Evolutionary conservation across 2,888 invertebrate species (phyloP).

Genomic region (Anarsia innoxiella): DNA sequence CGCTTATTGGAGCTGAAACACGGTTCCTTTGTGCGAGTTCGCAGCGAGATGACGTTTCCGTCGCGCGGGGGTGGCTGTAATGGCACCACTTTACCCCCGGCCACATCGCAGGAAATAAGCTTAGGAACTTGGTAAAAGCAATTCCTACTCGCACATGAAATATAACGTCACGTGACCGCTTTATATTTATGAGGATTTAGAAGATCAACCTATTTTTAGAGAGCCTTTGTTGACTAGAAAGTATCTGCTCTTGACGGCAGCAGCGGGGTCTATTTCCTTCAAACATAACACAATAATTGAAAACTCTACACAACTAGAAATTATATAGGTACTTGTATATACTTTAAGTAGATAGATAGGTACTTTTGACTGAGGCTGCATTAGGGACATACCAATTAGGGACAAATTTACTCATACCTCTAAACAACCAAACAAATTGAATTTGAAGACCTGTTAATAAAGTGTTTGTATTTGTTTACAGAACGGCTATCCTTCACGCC

Average conservation of each 20-base stretch:
- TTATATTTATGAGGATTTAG: constrained; percentile 70
- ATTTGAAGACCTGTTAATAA: too few species aligned
- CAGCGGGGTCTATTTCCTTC: too few species aligned
- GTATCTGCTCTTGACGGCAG: too few species aligned
- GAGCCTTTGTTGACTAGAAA: constrained; percentile 27
- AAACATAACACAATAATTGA: too few species aligned
- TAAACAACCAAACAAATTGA: too few species aligned
- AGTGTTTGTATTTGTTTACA: constrained; percentile 75
- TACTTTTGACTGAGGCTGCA: too few species aligned
- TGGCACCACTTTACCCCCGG: constrained; percentile 70
- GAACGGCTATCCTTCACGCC: constrained; percentile 97
- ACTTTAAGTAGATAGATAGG: too few species aligned
- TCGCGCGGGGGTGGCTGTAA: constrained; percentile 40
- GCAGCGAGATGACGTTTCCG: constrained; percentile 34
- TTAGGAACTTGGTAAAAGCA: constrained; percentile 73
- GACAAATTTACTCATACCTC: too few species aligned
- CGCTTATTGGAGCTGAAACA: constrained; percentile 55
- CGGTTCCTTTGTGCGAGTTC: constrained; percentile 56
- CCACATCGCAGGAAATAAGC: constrained; percentile 71
- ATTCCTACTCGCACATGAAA: constrained; percentile 68
- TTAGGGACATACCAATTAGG: too few species aligned
- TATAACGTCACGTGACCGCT: constrained; percentile 67
- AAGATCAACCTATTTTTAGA: constrained; percentile 48
- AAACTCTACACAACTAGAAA: too few species aligned
- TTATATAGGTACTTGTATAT: too few species aligned